Percentiles rank a stretch among this genome's conserved stretches.
Evolutionary conservation across 2,888 invertebrate species (phyloP).

Genomic region (Nymphalis c-album): DNA sequence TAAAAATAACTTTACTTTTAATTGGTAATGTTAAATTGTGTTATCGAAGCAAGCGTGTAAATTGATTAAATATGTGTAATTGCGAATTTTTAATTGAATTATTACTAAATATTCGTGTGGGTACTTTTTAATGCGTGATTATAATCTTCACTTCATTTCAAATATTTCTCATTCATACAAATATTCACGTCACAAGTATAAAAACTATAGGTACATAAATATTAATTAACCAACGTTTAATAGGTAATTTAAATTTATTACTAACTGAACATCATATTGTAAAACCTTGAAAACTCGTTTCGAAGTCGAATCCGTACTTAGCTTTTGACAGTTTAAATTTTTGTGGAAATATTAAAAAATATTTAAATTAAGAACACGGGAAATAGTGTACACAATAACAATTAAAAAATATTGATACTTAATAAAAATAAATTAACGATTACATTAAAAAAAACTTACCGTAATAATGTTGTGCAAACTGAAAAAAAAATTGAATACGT

Average conservation of each 20-base stretch:
- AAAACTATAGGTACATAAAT: not conserved
- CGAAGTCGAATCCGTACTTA: conserved; percentile 19
- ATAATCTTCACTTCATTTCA: not conserved
- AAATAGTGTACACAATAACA: not conserved
- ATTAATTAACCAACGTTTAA: not conserved
- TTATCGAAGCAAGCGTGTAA: not conserved
- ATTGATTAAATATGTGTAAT: not conserved
- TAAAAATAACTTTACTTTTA: too few relatives aligned
- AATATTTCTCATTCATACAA: not conserved
- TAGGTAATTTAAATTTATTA: conserved; percentile 13
- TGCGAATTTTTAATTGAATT: not conserved
- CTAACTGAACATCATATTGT: conserved; percentile 19
- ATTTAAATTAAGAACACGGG: not conserved
- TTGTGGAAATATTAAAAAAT: not conserved
- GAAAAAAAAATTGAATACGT: conserved; percentile 33
- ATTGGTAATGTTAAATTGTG: too few relatives aligned
- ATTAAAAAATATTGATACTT: not conserved
- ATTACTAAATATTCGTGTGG: not conserved
- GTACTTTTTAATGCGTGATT: not conserved
- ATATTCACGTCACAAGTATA: not conserved
- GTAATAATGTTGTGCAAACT: conserved; percentile 57
- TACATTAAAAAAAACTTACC: conserved; percentile 40
- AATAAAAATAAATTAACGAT: conserved; percentile 10
- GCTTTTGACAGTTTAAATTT: conserved; percentile 21
- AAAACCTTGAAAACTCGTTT: conserved; percentile 38